Conservation (phyloP, 1,140 invertebrate species). For the Pteromalus puparum region DNA sequence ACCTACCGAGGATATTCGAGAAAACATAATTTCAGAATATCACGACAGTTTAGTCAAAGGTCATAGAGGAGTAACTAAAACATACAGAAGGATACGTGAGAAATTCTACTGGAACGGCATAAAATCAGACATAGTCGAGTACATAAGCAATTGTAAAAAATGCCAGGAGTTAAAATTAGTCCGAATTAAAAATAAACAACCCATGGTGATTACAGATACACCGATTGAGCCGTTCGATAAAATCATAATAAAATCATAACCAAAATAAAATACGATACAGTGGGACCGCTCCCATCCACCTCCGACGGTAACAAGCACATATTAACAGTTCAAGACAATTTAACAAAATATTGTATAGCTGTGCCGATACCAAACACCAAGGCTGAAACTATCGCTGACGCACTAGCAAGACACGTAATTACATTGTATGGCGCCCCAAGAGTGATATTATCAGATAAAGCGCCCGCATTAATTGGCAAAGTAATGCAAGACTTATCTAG, state of each 20-base stretch:
- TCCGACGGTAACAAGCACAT: not conserved
- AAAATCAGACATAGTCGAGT: not conserved
- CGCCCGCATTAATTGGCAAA: not conserved
- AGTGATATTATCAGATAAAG: constrained; percentile 7
- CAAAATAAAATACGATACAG: no score
- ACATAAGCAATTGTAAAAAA: not conserved
- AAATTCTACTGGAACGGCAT: not conserved
- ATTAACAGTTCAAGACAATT: constrained; percentile 1
- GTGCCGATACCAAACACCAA: not conserved
- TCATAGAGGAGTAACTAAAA: not conserved
- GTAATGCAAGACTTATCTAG: no score
- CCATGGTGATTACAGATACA: constrained; percentile 29
- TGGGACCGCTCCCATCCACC: not conserved
- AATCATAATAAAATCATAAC: not conserved
- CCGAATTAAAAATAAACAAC: constrained; percentile 16
- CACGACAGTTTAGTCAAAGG: no score
- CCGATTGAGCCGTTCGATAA: constrained; percentile 22
- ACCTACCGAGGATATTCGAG: not conserved
- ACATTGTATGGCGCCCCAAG: not conserved
- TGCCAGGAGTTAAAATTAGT: constrained; percentile 25
- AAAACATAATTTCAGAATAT: not conserved
- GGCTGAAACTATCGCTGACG: not conserved
- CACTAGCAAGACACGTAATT: not conserved
- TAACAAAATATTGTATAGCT: not conserved
- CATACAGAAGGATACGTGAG: not conserved